Evolutionary conservation across 1,140 invertebrate genomes (phyloP).

Genomic region (Tetragonula clypearis): DNA sequence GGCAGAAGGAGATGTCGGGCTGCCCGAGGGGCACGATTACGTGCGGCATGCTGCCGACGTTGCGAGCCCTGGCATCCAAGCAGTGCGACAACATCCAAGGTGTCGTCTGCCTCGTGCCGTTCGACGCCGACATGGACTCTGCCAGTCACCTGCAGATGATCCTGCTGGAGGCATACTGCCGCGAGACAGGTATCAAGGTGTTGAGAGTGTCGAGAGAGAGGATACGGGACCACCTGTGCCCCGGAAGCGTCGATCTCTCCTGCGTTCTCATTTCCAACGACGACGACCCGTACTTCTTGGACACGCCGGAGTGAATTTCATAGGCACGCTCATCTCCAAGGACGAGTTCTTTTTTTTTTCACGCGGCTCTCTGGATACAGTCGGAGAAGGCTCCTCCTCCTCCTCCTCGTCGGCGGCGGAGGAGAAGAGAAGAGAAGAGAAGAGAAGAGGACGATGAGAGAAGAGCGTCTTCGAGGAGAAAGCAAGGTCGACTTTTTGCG

Average conservation of each 20-base stretch:
- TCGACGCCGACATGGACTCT: slow-evolving; percentile 71
- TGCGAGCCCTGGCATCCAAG: slow-evolving; percentile 71
- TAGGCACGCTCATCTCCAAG: not conserved
- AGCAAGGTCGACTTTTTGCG: not conserved
- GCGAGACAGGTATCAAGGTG: slow-evolving; percentile 74
- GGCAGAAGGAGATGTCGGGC: slow-evolving; percentile 48
- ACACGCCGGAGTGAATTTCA: slow-evolving; percentile 67
- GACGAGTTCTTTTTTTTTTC: slow-evolving; percentile 8
- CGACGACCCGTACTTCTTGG: slow-evolving; percentile 63
- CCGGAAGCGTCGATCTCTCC: slow-evolving; percentile 66
- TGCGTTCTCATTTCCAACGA: slow-evolving; percentile 64
- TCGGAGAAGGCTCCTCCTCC: no score
- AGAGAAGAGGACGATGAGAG: no score
- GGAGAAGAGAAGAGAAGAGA: no score
- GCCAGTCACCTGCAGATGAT: slow-evolving; percentile 77
- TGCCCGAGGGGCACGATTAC: slow-evolving; percentile 67
- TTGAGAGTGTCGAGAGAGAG: slow-evolving; percentile 67
- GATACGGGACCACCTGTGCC: slow-evolving; percentile 66
- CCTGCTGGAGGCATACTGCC: slow-evolving; percentile 72
- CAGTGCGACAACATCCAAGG: slow-evolving; percentile 65
- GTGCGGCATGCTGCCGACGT: slow-evolving; percentile 74
- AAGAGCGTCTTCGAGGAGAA: not conserved
- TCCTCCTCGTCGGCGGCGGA: not conserved
- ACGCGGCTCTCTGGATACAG: not conserved
- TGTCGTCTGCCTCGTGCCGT: slow-evolving; percentile 72